A percentile compares a stretch with the other conserved stretches of the same genome.
phyloP scores from a whole-genome alignment of 2,113 vertebrate genomes.

The Pampusana beccarii region DNA sequence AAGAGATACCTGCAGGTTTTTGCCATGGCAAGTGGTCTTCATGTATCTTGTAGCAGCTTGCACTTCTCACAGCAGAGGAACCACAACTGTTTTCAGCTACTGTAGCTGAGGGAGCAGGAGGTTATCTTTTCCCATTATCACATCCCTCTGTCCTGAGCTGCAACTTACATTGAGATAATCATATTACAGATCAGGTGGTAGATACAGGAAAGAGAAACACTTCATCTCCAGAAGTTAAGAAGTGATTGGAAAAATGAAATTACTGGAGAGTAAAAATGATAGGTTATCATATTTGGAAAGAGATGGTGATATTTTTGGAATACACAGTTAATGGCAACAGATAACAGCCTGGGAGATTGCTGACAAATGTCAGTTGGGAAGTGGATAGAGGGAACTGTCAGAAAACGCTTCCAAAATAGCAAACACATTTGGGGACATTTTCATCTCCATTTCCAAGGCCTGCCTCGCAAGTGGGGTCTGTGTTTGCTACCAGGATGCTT shows the following conservation, averaged over 20 bases:
- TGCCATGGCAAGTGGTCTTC: background rate
- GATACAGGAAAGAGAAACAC: background rate
- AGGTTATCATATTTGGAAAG: background rate
- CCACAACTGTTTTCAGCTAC: background rate
- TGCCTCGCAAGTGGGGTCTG: background rate
- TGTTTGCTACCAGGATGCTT: background rate
- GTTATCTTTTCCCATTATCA: background rate
- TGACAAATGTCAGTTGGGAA: background rate
- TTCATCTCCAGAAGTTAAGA: background rate
- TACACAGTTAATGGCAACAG: background rate
- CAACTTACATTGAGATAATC: background rate
- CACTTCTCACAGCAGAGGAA: background rate
- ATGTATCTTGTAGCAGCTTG: background rate
- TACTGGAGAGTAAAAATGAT: background rate
- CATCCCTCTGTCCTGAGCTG: background rate
- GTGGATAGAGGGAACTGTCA: background rate
- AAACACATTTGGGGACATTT: background rate
- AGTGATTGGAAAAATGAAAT: background rate
- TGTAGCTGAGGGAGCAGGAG: background rate
- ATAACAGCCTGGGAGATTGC: background rate
- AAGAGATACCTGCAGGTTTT: background rate
- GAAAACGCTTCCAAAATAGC: background rate
- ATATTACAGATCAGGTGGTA: background rate
- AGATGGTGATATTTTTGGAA: background rate
- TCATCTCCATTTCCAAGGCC: background rate